Percentiles rank a stretch among this genome's conserved stretches.
Evolutionary conservation across 2,888 invertebrate genomes (phyloP).

Genomic region (Spatulosminthurus flaviceps): DNA sequence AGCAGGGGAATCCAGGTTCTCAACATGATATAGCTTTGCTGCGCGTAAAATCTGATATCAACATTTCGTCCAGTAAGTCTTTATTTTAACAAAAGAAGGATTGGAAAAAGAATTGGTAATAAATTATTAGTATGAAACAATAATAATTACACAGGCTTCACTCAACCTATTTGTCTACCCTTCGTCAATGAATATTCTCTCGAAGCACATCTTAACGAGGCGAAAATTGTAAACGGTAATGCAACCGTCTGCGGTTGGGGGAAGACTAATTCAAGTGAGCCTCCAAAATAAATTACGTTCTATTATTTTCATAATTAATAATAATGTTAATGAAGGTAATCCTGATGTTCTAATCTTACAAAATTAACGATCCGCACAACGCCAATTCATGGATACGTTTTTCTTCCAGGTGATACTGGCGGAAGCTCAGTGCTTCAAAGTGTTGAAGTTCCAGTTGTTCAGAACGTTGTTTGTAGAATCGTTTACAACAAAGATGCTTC

Average conservation of each 20-base stretch:
- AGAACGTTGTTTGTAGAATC: slow-evolving; percentile 54
- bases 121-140: no score
- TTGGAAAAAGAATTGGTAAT: no score
- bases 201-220: slow-evolving; percentile 37
- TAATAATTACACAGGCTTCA: slow-evolving; percentile 60
- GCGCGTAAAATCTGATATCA: slow-evolving; percentile 68
- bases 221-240: slow-evolving; percentile 38
- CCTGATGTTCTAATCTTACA: background rate
- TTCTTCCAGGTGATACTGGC: slow-evolving; percentile 28
- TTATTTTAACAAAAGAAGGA: no score
- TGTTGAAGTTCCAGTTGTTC: slow-evolving; percentile 53
- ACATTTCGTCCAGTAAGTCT: slow-evolving; percentile 33
- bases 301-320: background rate
- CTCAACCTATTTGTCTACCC: slow-evolving; percentile 59
- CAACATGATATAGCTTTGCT: slow-evolving; percentile 72
- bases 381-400: no score
- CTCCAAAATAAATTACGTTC: background rate
- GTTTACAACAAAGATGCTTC: slow-evolving; percentile 45
- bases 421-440: slow-evolving; percentile 57
- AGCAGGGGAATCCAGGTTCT: background rate
- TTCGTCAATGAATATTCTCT: slow-evolving; percentile 55
- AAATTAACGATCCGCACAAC: no score
- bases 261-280: slow-evolving; percentile 54
- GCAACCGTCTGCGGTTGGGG: slow-evolving; percentile 63
- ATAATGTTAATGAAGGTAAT: background rate